Evolutionary conservation across 2,113 vertebrate genomes (phyloP).

Genomic region (Camelus dromedarius): DNA sequence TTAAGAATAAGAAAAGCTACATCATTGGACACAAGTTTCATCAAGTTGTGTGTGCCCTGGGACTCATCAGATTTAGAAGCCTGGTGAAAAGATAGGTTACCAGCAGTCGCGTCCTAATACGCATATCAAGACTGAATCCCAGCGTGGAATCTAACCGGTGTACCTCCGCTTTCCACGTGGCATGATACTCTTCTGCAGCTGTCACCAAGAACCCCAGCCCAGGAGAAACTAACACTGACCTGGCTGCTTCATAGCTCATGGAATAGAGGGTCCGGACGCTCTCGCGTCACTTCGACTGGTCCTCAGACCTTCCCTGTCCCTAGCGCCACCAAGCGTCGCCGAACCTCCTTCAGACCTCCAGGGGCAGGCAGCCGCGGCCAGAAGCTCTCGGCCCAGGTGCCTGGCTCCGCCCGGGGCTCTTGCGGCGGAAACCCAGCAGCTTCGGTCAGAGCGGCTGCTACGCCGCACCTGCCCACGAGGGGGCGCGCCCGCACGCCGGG

Average conservation of each 20-base stretch:
- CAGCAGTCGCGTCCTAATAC: background rate
- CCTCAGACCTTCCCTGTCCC: background rate
- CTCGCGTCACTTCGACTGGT: background rate
- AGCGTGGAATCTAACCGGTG: background rate
- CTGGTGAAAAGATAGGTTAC: background rate
- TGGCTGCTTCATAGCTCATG: background rate
- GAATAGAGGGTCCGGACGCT: background rate
- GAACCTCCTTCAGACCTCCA: background rate
- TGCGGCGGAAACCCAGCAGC: background rate
- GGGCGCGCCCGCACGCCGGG: constrained; percentile 52
- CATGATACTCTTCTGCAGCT: background rate
- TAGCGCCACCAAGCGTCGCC: background rate
- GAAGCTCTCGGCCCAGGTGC: background rate
- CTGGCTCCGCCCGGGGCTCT: background rate
- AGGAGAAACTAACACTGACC: background rate
- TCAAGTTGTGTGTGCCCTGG: background rate
- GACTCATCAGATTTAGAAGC: background rate
- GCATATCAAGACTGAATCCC: background rate
- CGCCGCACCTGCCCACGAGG: constrained; percentile 84
- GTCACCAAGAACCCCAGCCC: background rate
- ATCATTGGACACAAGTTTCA: background rate
- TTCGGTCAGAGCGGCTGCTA: background rate
- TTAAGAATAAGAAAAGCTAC: background rate
- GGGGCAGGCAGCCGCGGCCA: background rate
- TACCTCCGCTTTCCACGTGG: constrained; percentile 51